Base-by-base conservation (phyloP, 2,888 invertebrate species). In the Chamaedrilus cognettii region DNA sequence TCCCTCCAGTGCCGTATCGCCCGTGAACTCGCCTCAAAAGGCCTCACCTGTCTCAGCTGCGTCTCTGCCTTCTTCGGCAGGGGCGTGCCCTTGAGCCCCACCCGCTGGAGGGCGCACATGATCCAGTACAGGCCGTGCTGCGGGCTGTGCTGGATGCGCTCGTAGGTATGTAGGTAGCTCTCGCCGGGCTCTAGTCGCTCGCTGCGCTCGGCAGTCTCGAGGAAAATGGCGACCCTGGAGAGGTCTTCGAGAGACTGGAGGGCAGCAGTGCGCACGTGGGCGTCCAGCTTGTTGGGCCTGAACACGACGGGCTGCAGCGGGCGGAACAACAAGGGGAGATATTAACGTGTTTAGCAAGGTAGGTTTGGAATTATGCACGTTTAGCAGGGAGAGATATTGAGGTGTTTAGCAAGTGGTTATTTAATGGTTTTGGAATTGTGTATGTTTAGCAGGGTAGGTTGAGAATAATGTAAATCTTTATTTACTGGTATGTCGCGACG, bases 1-100 rank as follows among this genome's bases (percentile, higher is more conserved):
- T 52, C 55, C 55, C 55, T 52, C 55, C 55, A 52, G 28, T 52
- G 55, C 28, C 55, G 55, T 19, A 52, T 23, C 55, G 55, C 55
- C 34, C 1, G 23, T 2, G 0, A 2, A 15, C n/a, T 26, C 49
- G 28, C 28, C 15, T 49, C 60, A 2, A 19, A n/a, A 2, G 35
- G 42, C 15, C 42, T 3, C 28, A 42, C 28, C 30, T 60, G n/a
- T n/a, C 28, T 26, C 15, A 42, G 11, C 7, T 59, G n/a, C 30
- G 0, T 28, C 31, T 42, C 23, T 26, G n/a, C 3, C 30, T 7
- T 35, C 15, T 34, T 42, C 11, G 42, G 42, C 42, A 42, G 19
- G n/a, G n/a, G n/a, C 19, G 1, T 19, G 23, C 30, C 32, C 23
- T 11, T 34, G n/a, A 42, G 35, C 23, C 15, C 11, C 2, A 26